Percentiles rank a stretch among this genome's conserved stretches.
These are phyloP conservation scores for Scylla paramamosain DNA, from an alignment of 1,140 invertebrate genomes.

Conservation along the genomic window DNA sequence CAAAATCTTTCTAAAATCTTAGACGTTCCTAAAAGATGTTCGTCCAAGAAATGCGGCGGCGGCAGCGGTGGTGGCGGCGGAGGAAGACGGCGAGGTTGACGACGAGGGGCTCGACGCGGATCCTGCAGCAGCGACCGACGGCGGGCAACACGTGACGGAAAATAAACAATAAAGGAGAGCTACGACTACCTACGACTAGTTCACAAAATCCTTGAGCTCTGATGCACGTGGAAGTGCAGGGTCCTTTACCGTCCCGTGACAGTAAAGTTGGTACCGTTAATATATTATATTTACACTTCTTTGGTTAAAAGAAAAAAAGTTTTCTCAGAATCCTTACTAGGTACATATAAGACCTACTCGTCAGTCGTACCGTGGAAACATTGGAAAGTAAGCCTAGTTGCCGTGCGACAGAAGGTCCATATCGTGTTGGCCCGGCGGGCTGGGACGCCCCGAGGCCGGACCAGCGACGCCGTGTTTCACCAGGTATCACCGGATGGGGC, in stretches of 20 bases:
- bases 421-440: slow-evolving; percentile 37
- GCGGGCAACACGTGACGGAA: slow-evolving; percentile 53
- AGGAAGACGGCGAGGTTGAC: neutral
- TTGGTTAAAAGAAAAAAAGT: slow-evolving; percentile 67
- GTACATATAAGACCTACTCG: slow-evolving; percentile 64
- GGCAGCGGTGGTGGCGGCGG: neutral
- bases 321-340: slow-evolving; percentile 63
- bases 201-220: slow-evolving; percentile 76
- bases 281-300: slow-evolving; percentile 76
- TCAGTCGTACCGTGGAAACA: slow-evolving; percentile 66
- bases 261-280: slow-evolving; percentile 68
- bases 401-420: slow-evolving; percentile 37
- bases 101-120: neutral
- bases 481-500: slow-evolving; percentile 65
- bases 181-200: slow-evolving; percentile 73
- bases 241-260: slow-evolving; percentile 60
- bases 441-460: neutral
- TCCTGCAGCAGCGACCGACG: neutral
- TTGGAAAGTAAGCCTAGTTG: slow-evolving; percentile 57
- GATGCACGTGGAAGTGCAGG: slow-evolving; percentile 64
- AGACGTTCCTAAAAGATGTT: neutral
- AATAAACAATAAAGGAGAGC: slow-evolving; percentile 58
- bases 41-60: neutral
- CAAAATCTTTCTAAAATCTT: slow-evolving; percentile 6
- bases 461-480: slow-evolving; percentile 66